Conservation (phyloP, 2,113 vertebrate genomes). For the Eonycteris spelaea region DNA sequence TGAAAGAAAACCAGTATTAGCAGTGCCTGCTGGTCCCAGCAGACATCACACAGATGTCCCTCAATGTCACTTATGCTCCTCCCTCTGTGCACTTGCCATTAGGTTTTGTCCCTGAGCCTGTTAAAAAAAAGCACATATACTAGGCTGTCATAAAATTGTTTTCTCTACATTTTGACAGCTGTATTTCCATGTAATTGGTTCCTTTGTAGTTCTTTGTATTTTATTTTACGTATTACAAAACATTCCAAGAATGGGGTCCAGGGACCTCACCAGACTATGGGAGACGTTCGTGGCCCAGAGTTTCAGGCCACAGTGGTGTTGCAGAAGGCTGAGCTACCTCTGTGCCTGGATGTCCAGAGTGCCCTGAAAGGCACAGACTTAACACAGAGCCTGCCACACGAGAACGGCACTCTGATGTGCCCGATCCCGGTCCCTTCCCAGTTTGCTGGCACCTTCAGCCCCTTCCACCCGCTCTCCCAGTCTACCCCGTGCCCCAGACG, state of each 20-base stretch:
- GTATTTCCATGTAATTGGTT: not conserved
- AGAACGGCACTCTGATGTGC: not conserved
- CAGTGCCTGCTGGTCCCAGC: not conserved
- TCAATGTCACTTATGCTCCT: rapidly evolving
- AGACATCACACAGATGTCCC: not conserved
- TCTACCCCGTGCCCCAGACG: not conserved
- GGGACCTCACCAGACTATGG: not conserved
- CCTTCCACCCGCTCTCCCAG: not conserved
- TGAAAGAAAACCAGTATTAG: not conserved
- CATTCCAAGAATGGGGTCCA: not conserved
- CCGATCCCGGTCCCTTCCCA: not conserved
- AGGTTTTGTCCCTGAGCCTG: not conserved
- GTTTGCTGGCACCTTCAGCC: not conserved
- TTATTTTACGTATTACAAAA: not conserved
- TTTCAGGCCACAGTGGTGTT: not conserved
- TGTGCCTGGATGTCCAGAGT: not conserved
- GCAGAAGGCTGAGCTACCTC: not conserved
- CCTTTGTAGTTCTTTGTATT: not conserved
- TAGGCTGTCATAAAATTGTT: not conserved
- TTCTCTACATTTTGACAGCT: not conserved
- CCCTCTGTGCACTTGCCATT: not conserved
- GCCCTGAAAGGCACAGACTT: not conserved
- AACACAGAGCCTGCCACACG: rapidly evolving
- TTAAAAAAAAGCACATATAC: not conserved
- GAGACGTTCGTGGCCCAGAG: not conserved